Conservation (phyloP, 2,797 vertebrate genomes). For the Gobio occitaniae region DNA sequence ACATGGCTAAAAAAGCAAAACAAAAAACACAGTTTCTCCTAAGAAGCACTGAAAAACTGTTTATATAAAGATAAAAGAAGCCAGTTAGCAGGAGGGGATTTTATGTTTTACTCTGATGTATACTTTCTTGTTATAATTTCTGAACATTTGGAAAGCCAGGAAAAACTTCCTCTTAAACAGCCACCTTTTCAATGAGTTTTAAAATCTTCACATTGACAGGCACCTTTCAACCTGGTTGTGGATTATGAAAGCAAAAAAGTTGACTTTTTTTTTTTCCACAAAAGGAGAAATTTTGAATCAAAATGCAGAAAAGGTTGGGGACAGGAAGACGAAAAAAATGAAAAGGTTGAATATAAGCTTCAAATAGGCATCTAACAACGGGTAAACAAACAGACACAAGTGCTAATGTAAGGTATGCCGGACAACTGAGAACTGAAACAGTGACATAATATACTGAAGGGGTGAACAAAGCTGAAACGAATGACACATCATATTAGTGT, state of each 20-base stretch:
- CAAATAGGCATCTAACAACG: too few species aligned
- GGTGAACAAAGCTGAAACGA: too few species aligned
- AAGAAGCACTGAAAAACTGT: conserved; percentile 13
- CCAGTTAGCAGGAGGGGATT: not conserved
- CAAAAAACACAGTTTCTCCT: not conserved
- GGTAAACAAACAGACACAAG: too few species aligned
- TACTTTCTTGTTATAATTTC: not conserved
- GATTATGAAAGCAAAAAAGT: not conserved
- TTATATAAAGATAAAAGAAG: conserved; percentile 11
- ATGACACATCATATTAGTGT: too few species aligned
- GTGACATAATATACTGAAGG: too few species aligned
- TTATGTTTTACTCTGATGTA: conserved; percentile 14
- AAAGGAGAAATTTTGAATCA: not conserved
- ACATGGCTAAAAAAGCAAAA: conserved; percentile 19
- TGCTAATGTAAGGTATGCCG: too few species aligned
- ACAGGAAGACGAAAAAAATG: too few species aligned
- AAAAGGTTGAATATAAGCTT: too few species aligned
- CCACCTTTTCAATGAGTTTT: not conserved
- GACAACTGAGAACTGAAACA: too few species aligned
- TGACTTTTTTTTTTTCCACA: not conserved
- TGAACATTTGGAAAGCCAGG: not conserved
- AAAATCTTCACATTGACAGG: not conserved
- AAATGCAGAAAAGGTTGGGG: not conserved
- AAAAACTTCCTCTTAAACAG: not conserved
- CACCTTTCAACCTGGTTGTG: not conserved